Evolutionary conservation across 2,113 vertebrate species (phyloP), one percentile per base, ranked within the genome.

Genomic region (Mirza zaza): DNA sequence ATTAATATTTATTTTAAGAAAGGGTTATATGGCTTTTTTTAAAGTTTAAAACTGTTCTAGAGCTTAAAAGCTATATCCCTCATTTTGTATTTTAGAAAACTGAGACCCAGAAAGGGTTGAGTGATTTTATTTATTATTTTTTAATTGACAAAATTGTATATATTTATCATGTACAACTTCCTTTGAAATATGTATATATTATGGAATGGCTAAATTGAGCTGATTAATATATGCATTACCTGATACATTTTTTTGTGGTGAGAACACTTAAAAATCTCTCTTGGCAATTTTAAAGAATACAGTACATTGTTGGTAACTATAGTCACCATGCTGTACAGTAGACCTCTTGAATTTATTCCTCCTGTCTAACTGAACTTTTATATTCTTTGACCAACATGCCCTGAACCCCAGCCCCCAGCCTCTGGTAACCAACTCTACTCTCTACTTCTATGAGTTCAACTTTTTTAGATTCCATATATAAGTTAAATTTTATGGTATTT

Each of bases 1-100:
- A 50, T 94, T 84, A 79, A 65, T 71, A 81, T 55, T 92, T 92
- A 63, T 77, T 96, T 96, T 59, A 94, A 84, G 57, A 75, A 91
- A 77, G 9, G 5, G 5, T 71, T 36, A 2, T 59, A 23, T 77
- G 21, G n/a, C 42, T n/a, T 59, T 71, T 75, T 76, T 20, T 27
- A 29, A 77, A 65, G 18, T 95, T 87, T 87, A 8, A 83, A 86
- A 75, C 20, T 84, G 10, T 76, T 70, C 25, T 68, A 70, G 36
- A 89, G 14, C 29, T 36, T 61, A 94, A 79, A 70, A 87, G 21
- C 5, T 65, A 11, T 88, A 34, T 21, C n/a, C 5, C 8, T 91
- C n/a, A 80, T 75, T 93, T 95, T 86, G 57, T 6, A 75, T 81
- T 94, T 92, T 71, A 67, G 48, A 71, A 82, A 83, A 79, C 8